phyloP scores from a whole-genome alignment of 2,888 invertebrate species.

The Galerucella nymphaeae region DNA sequence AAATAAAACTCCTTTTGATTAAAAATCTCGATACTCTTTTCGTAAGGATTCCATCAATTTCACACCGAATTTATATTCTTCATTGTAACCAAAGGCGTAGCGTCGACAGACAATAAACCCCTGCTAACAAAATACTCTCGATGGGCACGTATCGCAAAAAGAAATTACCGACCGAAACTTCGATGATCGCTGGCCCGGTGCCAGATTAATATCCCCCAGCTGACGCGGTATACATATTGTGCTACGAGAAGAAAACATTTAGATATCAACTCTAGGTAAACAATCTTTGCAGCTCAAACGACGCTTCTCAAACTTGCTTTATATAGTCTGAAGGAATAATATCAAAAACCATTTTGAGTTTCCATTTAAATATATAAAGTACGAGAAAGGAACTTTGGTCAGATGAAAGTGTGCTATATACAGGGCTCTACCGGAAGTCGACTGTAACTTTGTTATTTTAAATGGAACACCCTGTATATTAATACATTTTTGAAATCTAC shows the following conservation, averaged over 20 bases:
- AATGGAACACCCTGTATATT: too few species aligned
- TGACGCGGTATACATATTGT: slow-evolving; percentile 37
- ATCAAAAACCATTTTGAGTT: neutral
- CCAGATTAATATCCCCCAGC: slow-evolving; percentile 50
- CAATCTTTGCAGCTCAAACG: slow-evolving; percentile 51
- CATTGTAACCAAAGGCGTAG: neutral
- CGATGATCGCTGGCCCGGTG: slow-evolving; percentile 44
- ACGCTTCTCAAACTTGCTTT: slow-evolving; percentile 18
- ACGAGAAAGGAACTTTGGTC: too few species aligned
- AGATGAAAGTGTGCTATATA: too few species aligned
- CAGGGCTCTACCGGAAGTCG: too few species aligned
- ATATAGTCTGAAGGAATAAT: neutral
- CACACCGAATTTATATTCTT: neutral
- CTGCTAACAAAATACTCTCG: slow-evolving; percentile 16
- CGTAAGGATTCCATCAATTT: neutral
- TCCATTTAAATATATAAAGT: too few species aligned
- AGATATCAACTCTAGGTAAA: slow-evolving; percentile 48
- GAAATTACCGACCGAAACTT: slow-evolving; percentile 25
- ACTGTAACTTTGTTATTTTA: too few species aligned
- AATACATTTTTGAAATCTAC: too few species aligned
- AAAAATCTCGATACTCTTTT: neutral
- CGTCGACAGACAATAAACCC: slow-evolving; percentile 9
- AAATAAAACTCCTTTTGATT: neutral
- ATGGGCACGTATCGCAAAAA: slow-evolving; percentile 29
- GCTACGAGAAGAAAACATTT: slow-evolving; percentile 42